Evolutionary conservation across 2,113 vertebrate species (phyloP).

Genomic region (Ranitomeya variabilis): DNA sequence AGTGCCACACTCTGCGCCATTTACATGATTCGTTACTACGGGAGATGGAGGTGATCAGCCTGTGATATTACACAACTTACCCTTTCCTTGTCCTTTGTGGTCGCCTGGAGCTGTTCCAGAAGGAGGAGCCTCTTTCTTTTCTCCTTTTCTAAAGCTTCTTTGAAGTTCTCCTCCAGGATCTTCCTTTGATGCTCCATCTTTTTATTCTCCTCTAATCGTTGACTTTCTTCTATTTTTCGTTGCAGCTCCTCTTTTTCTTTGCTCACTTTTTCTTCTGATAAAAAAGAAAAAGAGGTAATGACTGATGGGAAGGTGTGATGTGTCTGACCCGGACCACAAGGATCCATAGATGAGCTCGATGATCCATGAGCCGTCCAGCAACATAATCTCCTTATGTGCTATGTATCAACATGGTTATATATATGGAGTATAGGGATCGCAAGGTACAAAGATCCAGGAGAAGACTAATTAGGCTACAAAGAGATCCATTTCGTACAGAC

Average conservation of each 20-base stretch:
- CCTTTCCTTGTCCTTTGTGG: background rate
- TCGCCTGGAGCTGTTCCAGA: slow-evolving; percentile 5
- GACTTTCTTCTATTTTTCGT: background rate
- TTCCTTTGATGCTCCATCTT: slow-evolving; percentile 8
- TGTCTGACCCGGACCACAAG: background rate
- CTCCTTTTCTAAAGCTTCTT: slow-evolving; percentile 49
- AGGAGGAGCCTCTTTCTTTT: background rate
- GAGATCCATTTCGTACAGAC: no score
- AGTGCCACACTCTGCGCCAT: background rate
- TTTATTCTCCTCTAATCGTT: background rate
- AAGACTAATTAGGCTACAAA: no score
- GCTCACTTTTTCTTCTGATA: slow-evolving; percentile 29
- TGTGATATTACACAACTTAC: background rate
- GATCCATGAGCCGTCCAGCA: background rate
- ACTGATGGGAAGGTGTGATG: no score
- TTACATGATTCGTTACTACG: no score
- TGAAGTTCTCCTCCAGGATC: slow-evolving; percentile 4
- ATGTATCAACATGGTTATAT: no score
- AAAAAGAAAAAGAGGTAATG: background rate
- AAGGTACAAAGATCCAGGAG: no score
- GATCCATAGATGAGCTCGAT: background rate
- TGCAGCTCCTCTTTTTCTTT: slow-evolving; percentile 35
- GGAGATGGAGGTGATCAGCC: background rate
- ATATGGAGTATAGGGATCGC: no score
- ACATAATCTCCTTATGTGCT: no score